These are phyloP conservation scores for Eulacestoma nigropectus DNA, from an alignment of 2,113 vertebrate species.

Conservation along the genomic window DNA sequence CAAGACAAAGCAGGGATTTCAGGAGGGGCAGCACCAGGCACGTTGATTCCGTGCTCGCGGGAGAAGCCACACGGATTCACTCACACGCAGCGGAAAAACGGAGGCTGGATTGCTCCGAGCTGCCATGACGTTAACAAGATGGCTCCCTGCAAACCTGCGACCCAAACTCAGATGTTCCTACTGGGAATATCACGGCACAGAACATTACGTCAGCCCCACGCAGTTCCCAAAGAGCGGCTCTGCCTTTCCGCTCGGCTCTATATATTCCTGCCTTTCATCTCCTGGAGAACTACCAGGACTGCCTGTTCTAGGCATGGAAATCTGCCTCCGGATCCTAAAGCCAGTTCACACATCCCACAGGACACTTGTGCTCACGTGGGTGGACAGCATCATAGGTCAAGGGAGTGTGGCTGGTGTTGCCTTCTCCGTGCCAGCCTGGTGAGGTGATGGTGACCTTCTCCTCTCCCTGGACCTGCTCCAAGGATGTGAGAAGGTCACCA, in stretches of 20 bases:
- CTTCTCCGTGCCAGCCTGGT: neutral
- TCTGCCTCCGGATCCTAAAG: neutral
- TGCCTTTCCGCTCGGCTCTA: neutral
- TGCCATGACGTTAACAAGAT: constrained; percentile 7
- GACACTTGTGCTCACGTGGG: neutral
- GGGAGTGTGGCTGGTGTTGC: neutral
- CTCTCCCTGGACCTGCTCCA: neutral
- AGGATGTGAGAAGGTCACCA: neutral
- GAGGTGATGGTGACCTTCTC: neutral
- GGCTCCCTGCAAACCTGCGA: neutral
- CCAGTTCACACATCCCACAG: constrained; percentile 1
- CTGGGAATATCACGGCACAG: constrained; percentile 24
- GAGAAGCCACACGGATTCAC: neutral
- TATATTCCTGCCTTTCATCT: neutral
- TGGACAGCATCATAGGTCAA: constrained; percentile 15
- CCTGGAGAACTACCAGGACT: constrained; percentile 41
- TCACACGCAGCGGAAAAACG: neutral
- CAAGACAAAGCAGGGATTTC: neutral
- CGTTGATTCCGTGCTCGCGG: fast-evolving
- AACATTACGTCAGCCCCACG: constrained; percentile 20
- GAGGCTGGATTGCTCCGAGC: neutral
- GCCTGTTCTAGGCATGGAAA: neutral
- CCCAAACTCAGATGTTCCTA: constrained; percentile 39
- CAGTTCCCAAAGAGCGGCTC: neutral
- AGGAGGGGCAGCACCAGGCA: neutral